phyloP scores from a whole-genome alignment of 2,113 vertebrate species.

The Gymnobelideus leadbeateri region DNA sequence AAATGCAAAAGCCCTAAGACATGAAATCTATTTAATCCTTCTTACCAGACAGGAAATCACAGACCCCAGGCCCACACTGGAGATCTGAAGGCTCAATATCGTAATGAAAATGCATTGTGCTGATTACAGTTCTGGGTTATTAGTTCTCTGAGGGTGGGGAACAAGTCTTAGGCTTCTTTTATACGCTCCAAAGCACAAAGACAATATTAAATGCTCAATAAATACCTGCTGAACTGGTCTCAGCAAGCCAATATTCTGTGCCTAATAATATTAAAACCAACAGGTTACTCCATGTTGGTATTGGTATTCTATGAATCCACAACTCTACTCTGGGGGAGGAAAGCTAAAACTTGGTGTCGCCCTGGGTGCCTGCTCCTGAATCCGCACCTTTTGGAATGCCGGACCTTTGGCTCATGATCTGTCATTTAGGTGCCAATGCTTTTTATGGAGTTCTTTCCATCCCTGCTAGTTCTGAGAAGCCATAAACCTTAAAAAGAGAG shows the following conservation, averaged over 20 bases:
- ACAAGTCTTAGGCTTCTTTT: constrained; percentile 9
- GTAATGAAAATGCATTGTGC: constrained; percentile 22
- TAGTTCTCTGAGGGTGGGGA: neutral
- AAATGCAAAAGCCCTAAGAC: constrained; percentile 25
- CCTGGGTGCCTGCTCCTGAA: neutral
- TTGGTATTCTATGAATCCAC: neutral
- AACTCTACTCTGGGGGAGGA: neutral
- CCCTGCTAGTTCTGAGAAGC: neutral
- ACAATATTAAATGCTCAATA: neutral
- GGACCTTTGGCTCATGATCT: constrained; percentile 2
- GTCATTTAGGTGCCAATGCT: neutral
- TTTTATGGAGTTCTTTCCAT: neutral
- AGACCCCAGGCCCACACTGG: neutral
- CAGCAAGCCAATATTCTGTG: neutral
- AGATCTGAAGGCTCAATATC: constrained; percentile 31
- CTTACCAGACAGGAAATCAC: constrained; percentile 1
- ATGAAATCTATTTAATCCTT: constrained; percentile 33
- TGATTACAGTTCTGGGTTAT: constrained; percentile 13
- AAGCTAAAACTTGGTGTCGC: neutral
- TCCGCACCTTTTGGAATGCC: neutral
- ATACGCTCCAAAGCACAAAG: neutral
- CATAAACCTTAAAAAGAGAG: neutral
- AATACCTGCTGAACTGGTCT: neutral
- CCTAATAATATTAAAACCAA: constrained; percentile 25
- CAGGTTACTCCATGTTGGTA: constrained; percentile 27